Evolutionary conservation across 1,140 invertebrate genomes (phyloP).

Genomic region (Diachasma alloeum): DNA sequence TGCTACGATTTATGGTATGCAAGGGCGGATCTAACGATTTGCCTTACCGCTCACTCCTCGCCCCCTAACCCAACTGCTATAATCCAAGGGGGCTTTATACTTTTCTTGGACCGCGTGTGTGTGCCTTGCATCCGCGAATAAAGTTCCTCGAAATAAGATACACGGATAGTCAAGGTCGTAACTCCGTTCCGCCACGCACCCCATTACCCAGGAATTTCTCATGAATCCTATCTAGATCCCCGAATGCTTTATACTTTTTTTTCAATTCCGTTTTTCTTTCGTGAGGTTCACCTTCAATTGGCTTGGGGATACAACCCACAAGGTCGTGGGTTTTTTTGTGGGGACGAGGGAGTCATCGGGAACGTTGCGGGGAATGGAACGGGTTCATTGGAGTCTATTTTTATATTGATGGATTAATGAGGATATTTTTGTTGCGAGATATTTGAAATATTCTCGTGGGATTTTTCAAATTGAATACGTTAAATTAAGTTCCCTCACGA

Average conservation of each 20-base stretch:
- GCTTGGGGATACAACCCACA: not conserved
- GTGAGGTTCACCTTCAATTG: not conserved
- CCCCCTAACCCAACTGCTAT: too few species aligned
- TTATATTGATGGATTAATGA: not conserved
- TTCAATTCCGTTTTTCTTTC: not conserved
- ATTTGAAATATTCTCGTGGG: too few species aligned
- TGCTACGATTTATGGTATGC: constrained; percentile 18
- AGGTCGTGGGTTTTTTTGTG: not conserved
- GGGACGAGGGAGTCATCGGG: too few species aligned
- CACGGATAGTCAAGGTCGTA: constrained; percentile 36
- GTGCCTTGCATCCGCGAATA: constrained; percentile 15
- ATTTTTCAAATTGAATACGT: too few species aligned
- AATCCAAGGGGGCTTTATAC: not conserved
- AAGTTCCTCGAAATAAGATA: constrained; percentile 35
- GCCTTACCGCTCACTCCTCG: not conserved
- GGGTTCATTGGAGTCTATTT: too few species aligned
- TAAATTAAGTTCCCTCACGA: too few species aligned
- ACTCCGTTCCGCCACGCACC: constrained; percentile 27
- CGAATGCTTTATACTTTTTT: not conserved
- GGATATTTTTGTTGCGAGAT: not conserved
- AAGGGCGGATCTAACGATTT: constrained; percentile 35
- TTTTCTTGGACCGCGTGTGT: constrained; percentile 3
- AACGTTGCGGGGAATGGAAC: too few species aligned
- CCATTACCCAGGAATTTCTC: constrained; percentile 33
- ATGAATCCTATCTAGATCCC: constrained; percentile 34